These are phyloP conservation scores for Ficedula albicollis DNA, from an alignment of 2,797 vertebrate species.

Conservation along the genomic window DNA sequence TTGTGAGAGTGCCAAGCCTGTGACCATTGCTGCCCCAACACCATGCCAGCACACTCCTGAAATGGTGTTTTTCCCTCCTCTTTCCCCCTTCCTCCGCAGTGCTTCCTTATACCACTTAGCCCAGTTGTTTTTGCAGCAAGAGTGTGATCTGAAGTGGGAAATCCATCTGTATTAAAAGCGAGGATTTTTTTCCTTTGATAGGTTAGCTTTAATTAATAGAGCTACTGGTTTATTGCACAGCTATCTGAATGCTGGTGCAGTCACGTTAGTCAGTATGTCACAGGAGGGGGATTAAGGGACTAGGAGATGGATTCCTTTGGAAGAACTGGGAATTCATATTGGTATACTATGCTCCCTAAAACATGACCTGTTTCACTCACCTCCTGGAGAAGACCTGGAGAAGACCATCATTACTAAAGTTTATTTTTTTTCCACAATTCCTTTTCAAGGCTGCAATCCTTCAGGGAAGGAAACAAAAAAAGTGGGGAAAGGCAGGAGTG, in stretches of 20 bases:
- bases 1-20: not conserved
- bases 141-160: not conserved
- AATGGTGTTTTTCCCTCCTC: not conserved
- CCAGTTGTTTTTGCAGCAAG: not conserved
- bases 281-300: not conserved
- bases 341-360: accelerated
- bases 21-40: not conserved
- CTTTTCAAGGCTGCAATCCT: not conserved
- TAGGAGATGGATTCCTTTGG: not conserved
- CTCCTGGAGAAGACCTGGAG: not conserved
- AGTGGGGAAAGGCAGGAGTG: not conserved
- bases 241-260: not conserved
- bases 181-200: not conserved
- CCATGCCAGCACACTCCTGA: not conserved
- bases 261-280: accelerated
- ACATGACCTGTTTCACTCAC: not conserved
- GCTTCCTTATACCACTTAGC: not conserved
- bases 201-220: not conserved
- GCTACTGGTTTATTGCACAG: not conserved
- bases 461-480: not conserved
- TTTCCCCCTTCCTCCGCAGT: not conserved
- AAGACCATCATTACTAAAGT: not conserved
- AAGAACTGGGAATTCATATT: not conserved
- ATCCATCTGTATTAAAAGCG: not conserved
- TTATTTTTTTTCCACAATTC: not conserved